Evolutionary conservation across 1,140 invertebrate genomes (phyloP).

Genomic region (Nasonia giraulti): DNA sequence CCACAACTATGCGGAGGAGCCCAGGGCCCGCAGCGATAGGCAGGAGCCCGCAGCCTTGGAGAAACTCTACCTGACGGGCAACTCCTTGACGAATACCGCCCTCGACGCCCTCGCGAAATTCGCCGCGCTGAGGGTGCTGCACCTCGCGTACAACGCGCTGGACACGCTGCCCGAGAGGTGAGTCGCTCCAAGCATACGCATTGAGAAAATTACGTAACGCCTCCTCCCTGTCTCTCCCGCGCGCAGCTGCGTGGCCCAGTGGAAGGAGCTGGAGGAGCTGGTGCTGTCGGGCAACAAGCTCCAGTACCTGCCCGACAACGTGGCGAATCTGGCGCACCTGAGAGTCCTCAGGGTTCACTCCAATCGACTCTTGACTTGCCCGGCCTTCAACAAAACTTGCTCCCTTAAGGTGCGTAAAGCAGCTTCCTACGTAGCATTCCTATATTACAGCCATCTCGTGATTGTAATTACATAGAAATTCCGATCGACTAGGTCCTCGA

Average conservation of each 20-base stretch:
- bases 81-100: conserved; percentile 84
- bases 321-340: conserved; percentile 82
- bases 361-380: conserved; percentile 84
- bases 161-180: conserved; percentile 82
- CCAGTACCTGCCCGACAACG: conserved; percentile 83
- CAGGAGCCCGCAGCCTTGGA: conserved; percentile 74
- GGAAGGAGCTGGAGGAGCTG: conserved; percentile 87
- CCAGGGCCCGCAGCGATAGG: background rate
- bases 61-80: conserved; percentile 84
- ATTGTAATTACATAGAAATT: too few species aligned
- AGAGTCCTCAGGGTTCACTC: conserved; percentile 87
- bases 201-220: too few species aligned
- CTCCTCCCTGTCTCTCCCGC: conserved; percentile 32
- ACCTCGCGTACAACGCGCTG: conserved; percentile 86
- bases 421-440: background rate
- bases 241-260: conserved; percentile 80
- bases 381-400: conserved; percentile 83
- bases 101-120: conserved; percentile 82
- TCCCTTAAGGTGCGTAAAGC: conserved; percentile 78
- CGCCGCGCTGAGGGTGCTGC: conserved; percentile 80
- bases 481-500: conserved; percentile 79
- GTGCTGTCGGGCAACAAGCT: conserved; percentile 89
- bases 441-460: too few species aligned
- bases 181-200: background rate
- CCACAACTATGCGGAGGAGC: conserved; percentile 73